A percentile compares a stretch with the other conserved stretches of the same genome.
Evolutionary conservation across 2,113 vertebrate species (phyloP).

Genomic region (Tichodroma muraria): DNA sequence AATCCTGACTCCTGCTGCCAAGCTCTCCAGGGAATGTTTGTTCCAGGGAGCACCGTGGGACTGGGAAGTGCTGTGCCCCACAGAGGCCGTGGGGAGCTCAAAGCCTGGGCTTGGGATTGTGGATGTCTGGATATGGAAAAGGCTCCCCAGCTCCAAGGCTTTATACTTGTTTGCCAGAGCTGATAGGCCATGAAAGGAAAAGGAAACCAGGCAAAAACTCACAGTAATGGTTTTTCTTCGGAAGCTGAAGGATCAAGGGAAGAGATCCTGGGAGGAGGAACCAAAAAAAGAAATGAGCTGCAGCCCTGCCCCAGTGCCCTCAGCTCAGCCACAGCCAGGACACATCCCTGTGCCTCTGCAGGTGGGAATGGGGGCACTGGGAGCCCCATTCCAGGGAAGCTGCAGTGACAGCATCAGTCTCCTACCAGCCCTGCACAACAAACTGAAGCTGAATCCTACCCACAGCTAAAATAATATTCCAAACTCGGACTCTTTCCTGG

Average conservation of each 20-base stretch:
- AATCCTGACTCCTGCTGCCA: background rate
- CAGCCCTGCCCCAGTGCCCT: background rate
- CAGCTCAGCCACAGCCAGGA: background rate
- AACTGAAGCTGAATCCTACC: background rate
- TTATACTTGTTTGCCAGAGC: background rate
- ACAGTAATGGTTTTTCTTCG: background rate
- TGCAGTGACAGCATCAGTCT: accelerated
- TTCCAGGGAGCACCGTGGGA: background rate
- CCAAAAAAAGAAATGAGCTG: background rate
- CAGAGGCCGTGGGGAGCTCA: background rate
- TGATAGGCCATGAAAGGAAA: background rate
- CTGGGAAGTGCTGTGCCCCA: background rate
- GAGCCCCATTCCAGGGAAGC: background rate
- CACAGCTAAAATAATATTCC: background rate
- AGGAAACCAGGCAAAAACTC: background rate
- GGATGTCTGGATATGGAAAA: background rate
- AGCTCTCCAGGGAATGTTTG: background rate
- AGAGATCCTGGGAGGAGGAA: background rate
- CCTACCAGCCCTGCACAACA: background rate
- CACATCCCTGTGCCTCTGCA: background rate
- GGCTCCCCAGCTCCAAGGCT: background rate
- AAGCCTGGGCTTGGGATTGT: accelerated
- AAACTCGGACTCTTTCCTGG: background rate
- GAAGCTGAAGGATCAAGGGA: background rate
- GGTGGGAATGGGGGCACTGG: background rate